Evolutionary conservation across 23 tunicate genomes (phyloP), one percentile per base, ranked within the genome.

Genomic region (Halocynthia roretzi): DNA sequence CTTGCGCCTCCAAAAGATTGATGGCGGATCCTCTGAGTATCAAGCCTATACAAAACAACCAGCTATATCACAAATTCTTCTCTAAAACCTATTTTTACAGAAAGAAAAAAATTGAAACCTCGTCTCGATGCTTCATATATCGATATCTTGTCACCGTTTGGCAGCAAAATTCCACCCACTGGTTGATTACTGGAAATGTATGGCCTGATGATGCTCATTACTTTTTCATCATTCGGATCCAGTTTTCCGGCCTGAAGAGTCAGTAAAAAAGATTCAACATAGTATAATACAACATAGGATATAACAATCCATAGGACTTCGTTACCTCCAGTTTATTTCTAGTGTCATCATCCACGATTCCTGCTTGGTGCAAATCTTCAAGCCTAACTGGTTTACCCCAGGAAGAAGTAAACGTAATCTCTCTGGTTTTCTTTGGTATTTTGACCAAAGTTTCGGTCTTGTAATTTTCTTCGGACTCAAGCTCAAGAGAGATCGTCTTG

Each of bases 1-100:
- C 99, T 86, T 96, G 99, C 17, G 99, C 99, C 80, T 96, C 99
- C 71, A 96, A 68, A 50, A 96, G 79, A 70, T 88, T 85, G 55
- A 90, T 80, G 52, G 86, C 78, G 5, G 90, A 85, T 19, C 93
- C 99, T 85, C 68, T 50, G 44, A 31, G 44, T 31, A 31, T 31
- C 44, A 31, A 31, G 44, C 44, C 44, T 31, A 31, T 0, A 31
- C 44, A 31, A 31, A 31, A 31, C 44, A 31, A 31, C 44, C 44
- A 31, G 44, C 44, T 31, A 31, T 31, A 31, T 31, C 44, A 31
- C 44, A 31, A 31, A 31, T 31, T 31, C 1, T 31, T 31, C 4
- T 31, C 44, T 31, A 31, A 31, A 31, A 31, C 44, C 4, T 31
- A 31, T 31, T 31, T 31, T 4, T 31, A 31, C 44, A 31, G 44